Evolutionary conservation across 2,888 invertebrate species (phyloP).

Genomic region (Meganola albula): DNA sequence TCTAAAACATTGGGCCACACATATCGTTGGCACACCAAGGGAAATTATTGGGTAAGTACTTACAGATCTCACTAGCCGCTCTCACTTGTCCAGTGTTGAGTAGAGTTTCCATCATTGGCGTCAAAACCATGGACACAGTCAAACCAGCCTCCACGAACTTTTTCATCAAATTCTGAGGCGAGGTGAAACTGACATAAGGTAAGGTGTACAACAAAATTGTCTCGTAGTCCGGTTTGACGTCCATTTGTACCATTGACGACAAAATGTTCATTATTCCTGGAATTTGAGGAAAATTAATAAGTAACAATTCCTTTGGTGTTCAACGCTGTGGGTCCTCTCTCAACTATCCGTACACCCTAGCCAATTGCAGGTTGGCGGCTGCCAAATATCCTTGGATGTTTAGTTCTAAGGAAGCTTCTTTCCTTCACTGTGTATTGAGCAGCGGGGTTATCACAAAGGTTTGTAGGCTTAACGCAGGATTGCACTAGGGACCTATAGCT

Average conservation of each 20-base stretch:
- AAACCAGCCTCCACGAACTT: constrained; percentile 67
- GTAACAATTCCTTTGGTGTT: not conserved
- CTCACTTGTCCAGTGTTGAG: constrained; percentile 60
- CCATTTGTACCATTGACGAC: constrained; percentile 69
- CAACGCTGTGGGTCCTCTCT: too few relatives aligned
- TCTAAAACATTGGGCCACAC: too few relatives aligned
- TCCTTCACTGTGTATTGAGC: too few relatives aligned
- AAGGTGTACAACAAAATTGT: constrained; percentile 76
- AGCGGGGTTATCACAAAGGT: too few relatives aligned
- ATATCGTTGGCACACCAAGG: too few relatives aligned
- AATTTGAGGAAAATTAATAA: not conserved
- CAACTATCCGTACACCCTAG: too few relatives aligned
- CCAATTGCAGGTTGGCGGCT: too few relatives aligned
- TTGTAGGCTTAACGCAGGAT: too few relatives aligned
- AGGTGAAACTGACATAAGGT: constrained; percentile 70
- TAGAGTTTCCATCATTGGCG: constrained; percentile 68
- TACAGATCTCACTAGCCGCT: constrained; percentile 69
- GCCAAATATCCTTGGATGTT: too few relatives aligned
- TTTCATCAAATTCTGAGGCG: constrained; percentile 67
- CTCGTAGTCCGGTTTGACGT: constrained; percentile 75
- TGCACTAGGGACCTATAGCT: too few relatives aligned
- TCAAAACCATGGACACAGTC: constrained; percentile 47
- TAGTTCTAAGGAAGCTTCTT: too few relatives aligned
- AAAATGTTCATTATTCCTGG: constrained; percentile 75
- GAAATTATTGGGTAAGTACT: too few relatives aligned